Evolutionary conservation across 2,888 invertebrate species (phyloP).

Genomic region (Tinea semifulvella): DNA sequence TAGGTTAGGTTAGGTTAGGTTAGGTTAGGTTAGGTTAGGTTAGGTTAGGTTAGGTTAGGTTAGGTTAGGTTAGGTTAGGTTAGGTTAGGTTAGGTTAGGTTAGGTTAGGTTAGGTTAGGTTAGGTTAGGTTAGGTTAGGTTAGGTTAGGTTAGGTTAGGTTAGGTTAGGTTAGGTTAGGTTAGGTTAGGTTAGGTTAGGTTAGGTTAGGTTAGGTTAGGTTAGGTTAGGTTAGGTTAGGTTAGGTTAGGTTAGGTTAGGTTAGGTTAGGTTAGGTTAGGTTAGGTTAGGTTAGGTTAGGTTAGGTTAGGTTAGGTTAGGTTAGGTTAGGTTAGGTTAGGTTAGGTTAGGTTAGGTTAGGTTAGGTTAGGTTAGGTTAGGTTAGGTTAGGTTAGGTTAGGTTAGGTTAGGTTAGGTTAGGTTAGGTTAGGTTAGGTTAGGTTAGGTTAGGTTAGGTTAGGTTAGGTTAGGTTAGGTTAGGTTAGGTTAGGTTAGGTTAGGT

Average conservation of each 20-base stretch:
- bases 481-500: conserved; percentile 9
- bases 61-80: conserved; percentile 10
- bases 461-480: conserved; percentile 8
- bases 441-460: conserved; percentile 3
- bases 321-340: conserved; percentile 10
- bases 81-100: conserved; percentile 6
- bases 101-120: conserved; percentile 10
- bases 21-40: conserved; percentile 5
- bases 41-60: conserved; percentile 10
- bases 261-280: conserved; percentile 10
- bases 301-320: conserved; percentile 10
- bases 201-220: conserved; percentile 9
- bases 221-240: conserved; percentile 9
- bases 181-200: conserved; percentile 10
- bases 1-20: conserved; percentile 15
- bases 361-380: conserved; percentile 10
- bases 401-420: not conserved
- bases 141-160: conserved; percentile 9
- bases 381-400: conserved; percentile 10
- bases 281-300: conserved; percentile 10
- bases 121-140: conserved; percentile 10
- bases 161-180: conserved; percentile 10
- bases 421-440: not conserved
- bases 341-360: conserved; percentile 10
- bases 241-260: not conserved